These are phyloP conservation scores for Lerista edwardsae DNA, from an alignment of 2,797 vertebrate genomes.

Conservation along the genomic window DNA sequence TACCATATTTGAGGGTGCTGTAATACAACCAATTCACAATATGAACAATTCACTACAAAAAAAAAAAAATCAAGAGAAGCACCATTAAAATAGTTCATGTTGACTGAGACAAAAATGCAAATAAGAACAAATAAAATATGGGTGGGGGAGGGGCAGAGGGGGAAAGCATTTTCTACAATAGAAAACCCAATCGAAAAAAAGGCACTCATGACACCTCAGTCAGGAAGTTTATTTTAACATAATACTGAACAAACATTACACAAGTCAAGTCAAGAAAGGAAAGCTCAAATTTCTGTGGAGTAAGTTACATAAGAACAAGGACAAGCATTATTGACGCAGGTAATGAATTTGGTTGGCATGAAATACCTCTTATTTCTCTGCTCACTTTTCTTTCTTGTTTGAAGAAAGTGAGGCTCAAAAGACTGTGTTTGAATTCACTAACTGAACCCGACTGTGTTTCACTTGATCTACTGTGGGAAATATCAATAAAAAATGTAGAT, in stretches of 20 bases:
- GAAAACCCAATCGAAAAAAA: not conserved
- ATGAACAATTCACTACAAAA: no score
- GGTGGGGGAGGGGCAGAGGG: no score
- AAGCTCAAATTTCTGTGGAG: not conserved
- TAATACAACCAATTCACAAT: no score
- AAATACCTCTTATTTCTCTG: not conserved
- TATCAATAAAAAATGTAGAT: not conserved
- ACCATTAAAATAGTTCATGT: no score
- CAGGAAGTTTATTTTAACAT: not conserved
- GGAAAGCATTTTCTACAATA: not conserved
- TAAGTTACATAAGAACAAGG: not conserved
- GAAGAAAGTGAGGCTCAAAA: no score
- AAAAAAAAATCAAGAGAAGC: no score
- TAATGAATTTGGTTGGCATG: not conserved
- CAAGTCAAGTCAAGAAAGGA: not conserved
- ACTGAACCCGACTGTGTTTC: no score
- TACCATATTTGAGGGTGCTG: no score
- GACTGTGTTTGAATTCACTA: no score
- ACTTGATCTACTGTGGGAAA: not conserved
- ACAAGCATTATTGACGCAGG: not conserved
- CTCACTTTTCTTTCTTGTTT: not conserved
- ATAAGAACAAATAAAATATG: no score
- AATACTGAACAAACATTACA: not conserved
- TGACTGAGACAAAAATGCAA: no score
- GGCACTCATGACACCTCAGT: not conserved